phyloP scores from a whole-genome alignment of 2,113 vertebrate species.

The Reinhardtius hippoglossoides region DNA sequence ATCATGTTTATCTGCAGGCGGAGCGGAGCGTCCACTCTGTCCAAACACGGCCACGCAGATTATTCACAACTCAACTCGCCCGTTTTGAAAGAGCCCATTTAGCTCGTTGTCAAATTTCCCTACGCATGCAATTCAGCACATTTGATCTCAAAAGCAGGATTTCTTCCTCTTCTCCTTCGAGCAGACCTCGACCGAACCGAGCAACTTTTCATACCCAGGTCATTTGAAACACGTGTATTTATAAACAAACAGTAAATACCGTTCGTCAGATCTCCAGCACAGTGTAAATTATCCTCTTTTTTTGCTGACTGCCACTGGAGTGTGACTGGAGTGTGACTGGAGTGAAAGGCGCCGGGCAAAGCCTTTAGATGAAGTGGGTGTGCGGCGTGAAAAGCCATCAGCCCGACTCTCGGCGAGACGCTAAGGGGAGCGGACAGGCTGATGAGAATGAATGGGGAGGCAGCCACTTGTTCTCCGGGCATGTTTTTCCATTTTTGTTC shows the following conservation, averaged over 20 bases:
- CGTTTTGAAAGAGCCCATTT: constrained; percentile 13
- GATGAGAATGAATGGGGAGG: constrained; percentile 71
- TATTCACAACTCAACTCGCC: constrained; percentile 29
- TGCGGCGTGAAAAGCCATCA: constrained; percentile 53
- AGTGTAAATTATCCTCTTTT: constrained; percentile 8
- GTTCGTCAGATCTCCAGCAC: constrained; percentile 49
- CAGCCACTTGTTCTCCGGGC: constrained; percentile 46
- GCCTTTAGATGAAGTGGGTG: constrained; percentile 47
- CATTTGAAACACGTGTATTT: no score
- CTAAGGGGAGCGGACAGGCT: constrained; percentile 55
- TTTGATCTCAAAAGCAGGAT: no score
- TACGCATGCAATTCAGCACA: no score
- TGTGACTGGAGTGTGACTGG: constrained; percentile 49
- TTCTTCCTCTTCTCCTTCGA: no score
- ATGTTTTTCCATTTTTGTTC: constrained; percentile 21
- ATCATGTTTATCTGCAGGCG: constrained; percentile 21
- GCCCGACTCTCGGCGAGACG: constrained; percentile 44
- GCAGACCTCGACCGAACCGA: no score
- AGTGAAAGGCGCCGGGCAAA: constrained; percentile 29
- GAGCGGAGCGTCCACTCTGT: not conserved
- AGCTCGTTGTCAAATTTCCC: no score
- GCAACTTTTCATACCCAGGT: no score
- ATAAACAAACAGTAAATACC: not conserved
- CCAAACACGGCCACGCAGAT: constrained; percentile 36
- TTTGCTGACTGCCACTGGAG: constrained; percentile 15